A percentile compares a stretch with the other conserved stretches of the same genome.
Conservation (phyloP, 2,113 vertebrate species). For the Pionites leucogaster region DNA sequence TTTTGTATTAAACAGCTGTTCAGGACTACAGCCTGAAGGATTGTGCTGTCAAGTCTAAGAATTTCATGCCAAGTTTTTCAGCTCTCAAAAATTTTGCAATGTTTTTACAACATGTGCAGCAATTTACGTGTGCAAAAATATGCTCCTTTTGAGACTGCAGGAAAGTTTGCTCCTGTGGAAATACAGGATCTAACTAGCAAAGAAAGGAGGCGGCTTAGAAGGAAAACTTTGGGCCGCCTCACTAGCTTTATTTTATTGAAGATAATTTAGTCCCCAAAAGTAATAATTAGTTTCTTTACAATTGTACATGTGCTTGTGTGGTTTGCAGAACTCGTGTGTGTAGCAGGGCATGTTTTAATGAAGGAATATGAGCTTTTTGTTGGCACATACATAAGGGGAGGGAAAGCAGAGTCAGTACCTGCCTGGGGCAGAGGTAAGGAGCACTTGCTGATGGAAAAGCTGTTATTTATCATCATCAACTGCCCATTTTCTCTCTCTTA, state of each 20-base stretch:
- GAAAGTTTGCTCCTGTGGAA: background rate
- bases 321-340: background rate
- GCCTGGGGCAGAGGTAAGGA: conserved; percentile 51
- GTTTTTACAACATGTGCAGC: background rate
- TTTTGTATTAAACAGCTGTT: conserved; percentile 21
- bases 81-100: background rate
- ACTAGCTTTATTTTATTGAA: background rate
- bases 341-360: conserved; percentile 34
- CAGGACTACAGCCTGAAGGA: background rate
- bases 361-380: conserved; percentile 21
- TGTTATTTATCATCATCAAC: conserved; percentile 51
- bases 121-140: background rate
- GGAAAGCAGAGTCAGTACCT: background rate
- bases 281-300: background rate
- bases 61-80: conserved; percentile 33
- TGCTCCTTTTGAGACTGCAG: background rate
- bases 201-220: background rate
- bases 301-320: background rate
- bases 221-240: background rate
- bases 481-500: conserved; percentile 51
- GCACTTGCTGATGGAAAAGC: conserved; percentile 51
- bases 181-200: background rate
- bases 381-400: background rate
- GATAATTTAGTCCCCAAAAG: background rate
- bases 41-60: conserved; percentile 3